Evolutionary conservation across 2,113 vertebrate species (phyloP).

Genomic region (Austrofundulus limnaeus): DNA sequence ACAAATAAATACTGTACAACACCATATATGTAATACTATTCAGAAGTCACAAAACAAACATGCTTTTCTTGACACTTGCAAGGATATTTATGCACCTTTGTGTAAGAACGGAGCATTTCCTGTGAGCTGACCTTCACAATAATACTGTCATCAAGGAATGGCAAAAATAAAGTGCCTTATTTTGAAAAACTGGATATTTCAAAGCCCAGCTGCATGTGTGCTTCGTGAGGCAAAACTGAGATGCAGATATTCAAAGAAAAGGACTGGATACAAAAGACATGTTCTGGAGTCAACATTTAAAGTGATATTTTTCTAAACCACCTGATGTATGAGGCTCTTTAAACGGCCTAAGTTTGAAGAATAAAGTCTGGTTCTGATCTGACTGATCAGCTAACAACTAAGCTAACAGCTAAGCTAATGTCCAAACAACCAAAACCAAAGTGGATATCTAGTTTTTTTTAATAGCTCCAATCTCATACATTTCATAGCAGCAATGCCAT

Average conservation of each 20-base stretch:
- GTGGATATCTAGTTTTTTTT: no score
- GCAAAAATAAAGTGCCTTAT: constrained; percentile 81
- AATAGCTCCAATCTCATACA: no score
- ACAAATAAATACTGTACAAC: constrained; percentile 87
- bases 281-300: background rate
- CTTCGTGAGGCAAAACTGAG: constrained; percentile 54
- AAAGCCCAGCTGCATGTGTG: constrained; percentile 54
- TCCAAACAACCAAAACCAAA: no score
- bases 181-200: constrained; percentile 60
- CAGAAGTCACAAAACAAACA: constrained; percentile 70
- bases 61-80: constrained; percentile 66
- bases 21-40: constrained; percentile 74
- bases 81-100: constrained; percentile 52
- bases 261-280: constrained; percentile 45
- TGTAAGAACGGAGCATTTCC: constrained; percentile 66
- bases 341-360: no score
- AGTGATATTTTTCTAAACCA: background rate
- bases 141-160: constrained; percentile 51
- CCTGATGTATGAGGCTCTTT: no score
- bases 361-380: no score
- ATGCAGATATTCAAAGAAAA: constrained; percentile 38
- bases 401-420: no score
- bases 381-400: no score
- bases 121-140: constrained; percentile 62
- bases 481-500: no score